These are phyloP conservation scores for Ecliptopera silaceata DNA, from an alignment of 2,888 invertebrate species.

Conservation along the genomic window DNA sequence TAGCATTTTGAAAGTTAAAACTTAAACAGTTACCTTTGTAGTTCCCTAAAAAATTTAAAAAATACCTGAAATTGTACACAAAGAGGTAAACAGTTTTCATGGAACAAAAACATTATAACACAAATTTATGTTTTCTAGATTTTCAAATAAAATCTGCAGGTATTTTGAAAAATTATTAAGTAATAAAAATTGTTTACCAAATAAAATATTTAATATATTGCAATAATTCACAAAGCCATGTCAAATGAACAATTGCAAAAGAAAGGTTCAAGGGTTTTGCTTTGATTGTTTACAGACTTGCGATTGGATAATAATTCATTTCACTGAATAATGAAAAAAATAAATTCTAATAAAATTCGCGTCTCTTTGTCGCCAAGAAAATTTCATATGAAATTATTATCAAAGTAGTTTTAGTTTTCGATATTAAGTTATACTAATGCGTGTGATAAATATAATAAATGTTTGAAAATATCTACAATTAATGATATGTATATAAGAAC, in stretches of 20 bases:
- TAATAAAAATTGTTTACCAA: constrained; percentile 38
- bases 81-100: constrained; percentile 37
- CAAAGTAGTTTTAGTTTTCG: no score
- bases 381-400: no score
- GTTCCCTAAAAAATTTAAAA: not conserved
- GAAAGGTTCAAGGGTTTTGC: constrained; percentile 58
- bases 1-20: constrained; percentile 35
- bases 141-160: constrained; percentile 17
- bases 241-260: constrained; percentile 76
- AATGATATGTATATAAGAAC: no score
- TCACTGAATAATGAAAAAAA: no score
- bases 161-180: constrained; percentile 4
- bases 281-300: constrained; percentile 47
- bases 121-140: constrained; percentile 10
- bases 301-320: no score
- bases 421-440: no score
- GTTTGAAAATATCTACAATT: no score
- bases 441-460: no score
- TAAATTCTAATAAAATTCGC: no score
- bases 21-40: not conserved
- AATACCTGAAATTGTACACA: constrained; percentile 28
- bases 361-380: not conserved
- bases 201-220: constrained; percentile 44
- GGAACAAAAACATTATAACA: constrained; percentile 7
- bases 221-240: constrained; percentile 65